Percentiles rank a stretch among this genome's conserved stretches.
phyloP scores from a whole-genome alignment of 1,140 invertebrate species.

The Sinonovacula constricta region DNA sequence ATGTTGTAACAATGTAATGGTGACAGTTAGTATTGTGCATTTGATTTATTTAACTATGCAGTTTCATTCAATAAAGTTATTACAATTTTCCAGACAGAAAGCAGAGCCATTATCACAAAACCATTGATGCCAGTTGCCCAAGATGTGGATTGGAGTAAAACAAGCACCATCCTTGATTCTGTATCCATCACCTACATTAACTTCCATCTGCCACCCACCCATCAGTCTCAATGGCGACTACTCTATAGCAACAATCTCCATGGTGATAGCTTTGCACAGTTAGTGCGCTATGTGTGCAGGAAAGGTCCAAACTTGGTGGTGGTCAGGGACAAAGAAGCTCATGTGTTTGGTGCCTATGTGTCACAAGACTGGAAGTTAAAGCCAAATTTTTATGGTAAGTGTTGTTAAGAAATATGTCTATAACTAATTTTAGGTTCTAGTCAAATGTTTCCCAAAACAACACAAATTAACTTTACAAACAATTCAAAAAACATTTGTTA shows the following conservation, averaged over 20 bases:
- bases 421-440: too few species aligned
- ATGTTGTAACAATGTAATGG: too few species aligned
- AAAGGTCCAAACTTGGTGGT: conserved; percentile 75
- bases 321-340: conserved; percentile 85
- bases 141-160: conserved; percentile 63
- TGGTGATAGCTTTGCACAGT: conserved; percentile 77
- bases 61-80: too few species aligned
- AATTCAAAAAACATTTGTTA: not conserved
- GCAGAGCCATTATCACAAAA: not conserved
- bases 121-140: conserved; percentile 58
- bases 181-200: conserved; percentile 72
- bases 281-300: conserved; percentile 67
- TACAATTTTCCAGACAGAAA: conserved; percentile 43
- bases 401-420: too few species aligned
- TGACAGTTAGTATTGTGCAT: too few species aligned
- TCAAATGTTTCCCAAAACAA: not conserved
- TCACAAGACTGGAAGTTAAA: conserved; percentile 86
- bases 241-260: conserved; percentile 74
- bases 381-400: conserved; percentile 84
- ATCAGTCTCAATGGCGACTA: conserved; percentile 73
- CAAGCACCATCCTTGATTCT: conserved; percentile 64
- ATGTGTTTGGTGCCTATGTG: conserved; percentile 93
- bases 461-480: not conserved
- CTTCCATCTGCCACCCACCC: conserved; percentile 64
- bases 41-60: too few species aligned